phyloP scores from a whole-genome alignment of 2,797 vertebrate species.

The Scarus forsteni region DNA sequence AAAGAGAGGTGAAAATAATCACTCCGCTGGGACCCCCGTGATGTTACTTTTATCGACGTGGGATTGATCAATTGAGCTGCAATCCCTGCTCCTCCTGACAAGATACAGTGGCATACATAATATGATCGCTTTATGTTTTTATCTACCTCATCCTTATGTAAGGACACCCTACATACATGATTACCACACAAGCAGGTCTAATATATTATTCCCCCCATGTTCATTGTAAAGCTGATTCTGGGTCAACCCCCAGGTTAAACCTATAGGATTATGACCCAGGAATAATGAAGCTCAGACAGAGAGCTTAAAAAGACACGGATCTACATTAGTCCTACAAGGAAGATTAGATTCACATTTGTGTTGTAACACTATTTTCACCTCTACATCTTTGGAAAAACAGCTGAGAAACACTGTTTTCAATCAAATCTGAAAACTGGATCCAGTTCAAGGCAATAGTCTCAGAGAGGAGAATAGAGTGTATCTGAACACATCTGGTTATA shows the following conservation, averaged over 20 bases:
- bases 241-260: constrained; percentile 33
- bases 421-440: neutral
- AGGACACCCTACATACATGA: constrained; percentile 3
- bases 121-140: constrained; percentile 6
- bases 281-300: constrained; percentile 6
- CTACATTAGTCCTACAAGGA: neutral
- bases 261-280: constrained; percentile 13
- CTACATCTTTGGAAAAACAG: neutral
- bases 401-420: neutral
- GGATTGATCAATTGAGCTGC: constrained; percentile 33
- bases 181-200: constrained; percentile 5
- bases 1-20: constrained; percentile 39
- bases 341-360: neutral
- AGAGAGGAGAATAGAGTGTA: too few species aligned
- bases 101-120: constrained; percentile 33
- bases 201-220: neutral
- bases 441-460: too few species aligned
- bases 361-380: neutral
- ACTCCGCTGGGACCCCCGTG: constrained; percentile 16
- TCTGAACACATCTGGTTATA: too few species aligned
- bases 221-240: neutral
- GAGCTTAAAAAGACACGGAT: neutral
- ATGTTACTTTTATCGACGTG: constrained; percentile 32
- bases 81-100: constrained; percentile 29
- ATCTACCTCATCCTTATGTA: constrained; percentile 4